A percentile compares a stretch with the other conserved stretches of the same genome.
These are phyloP conservation scores for Actenoides lindsayi DNA, from an alignment of 2,113 vertebrate genomes.

Conservation along the genomic window DNA sequence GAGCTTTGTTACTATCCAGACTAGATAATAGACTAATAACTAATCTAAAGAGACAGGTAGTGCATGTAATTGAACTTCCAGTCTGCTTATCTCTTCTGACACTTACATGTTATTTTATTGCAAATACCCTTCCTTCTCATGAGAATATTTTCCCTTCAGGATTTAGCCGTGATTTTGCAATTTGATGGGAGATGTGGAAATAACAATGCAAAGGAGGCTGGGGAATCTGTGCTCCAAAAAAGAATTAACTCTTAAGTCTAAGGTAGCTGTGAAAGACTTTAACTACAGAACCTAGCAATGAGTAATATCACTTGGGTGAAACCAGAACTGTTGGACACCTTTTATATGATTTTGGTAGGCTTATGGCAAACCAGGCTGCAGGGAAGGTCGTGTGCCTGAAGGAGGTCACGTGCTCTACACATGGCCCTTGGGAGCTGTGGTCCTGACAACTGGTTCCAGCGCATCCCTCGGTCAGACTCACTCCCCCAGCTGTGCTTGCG, in stretches of 20 bases:
- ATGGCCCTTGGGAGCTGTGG: background rate
- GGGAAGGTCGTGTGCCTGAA: background rate
- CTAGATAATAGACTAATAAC: background rate
- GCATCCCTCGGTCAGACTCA: background rate
- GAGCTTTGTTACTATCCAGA: background rate
- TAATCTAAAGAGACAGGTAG: background rate
- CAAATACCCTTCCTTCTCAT: background rate
- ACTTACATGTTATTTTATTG: background rate
- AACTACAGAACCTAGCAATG: background rate
- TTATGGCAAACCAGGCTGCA: background rate
- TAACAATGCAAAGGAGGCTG: background rate
- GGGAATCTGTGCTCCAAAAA: background rate
- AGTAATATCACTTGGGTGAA: background rate
- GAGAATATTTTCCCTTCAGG: background rate
- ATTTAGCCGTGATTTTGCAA: background rate
- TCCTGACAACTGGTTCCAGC: background rate
- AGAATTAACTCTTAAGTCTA: background rate
- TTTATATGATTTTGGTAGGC: background rate
- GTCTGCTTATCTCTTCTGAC: background rate
- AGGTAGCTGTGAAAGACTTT: background rate
- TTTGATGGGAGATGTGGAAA: background rate
- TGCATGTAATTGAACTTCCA: slow-evolving; percentile 18
- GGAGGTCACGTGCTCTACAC: background rate
- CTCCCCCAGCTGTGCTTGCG: background rate
- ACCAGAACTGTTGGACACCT: background rate